Evolutionary conservation across 2,888 invertebrate genomes (phyloP), one percentile per base, ranked within the genome.

Genomic region (Galerucella pusilla): DNA sequence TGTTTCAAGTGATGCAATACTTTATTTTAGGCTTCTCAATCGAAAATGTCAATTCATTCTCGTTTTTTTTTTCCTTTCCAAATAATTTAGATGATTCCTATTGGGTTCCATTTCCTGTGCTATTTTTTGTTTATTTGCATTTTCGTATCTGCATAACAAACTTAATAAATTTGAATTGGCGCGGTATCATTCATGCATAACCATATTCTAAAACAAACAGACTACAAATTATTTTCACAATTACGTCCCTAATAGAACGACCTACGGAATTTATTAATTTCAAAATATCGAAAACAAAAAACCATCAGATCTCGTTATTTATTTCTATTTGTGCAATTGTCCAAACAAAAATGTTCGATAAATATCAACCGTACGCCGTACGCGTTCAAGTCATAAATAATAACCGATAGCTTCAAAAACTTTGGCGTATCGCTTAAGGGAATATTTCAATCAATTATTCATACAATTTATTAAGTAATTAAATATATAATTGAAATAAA

Each of bases 331-430:
- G 78, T 81, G 80, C 78, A 82, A 81, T 80, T 80, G 80, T 80
- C 77, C 81, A 82, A 83, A 82, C 82, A 82, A 80, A 82, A 80
- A 80, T 78, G 75, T 79, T 78, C 81, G 75, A 84, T 84, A 83
- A 84, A 85, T 83, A 83, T 83, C 82, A 84, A 82, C 81, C 83
- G 83, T 80, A 7, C 80, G 76, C 78, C 81, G 78, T 61, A 81
- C 79, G 81, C 80, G 79, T 68, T 71, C 76, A 73, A 80, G 80
- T 79, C 76, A 83, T 84, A 83, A 85, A 84, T 84, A 83, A 82
- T 83, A 78, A 80, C 78, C 79, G 79, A 79, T 77, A 75, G 79
- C 80, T 79, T 78, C 64, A 78, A 77, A 73, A 78, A 46, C 42
- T 65, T 45, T 20, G 64, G 64, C 64, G 64, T 65, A 65, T n/a